Conservation (phyloP, 2,797 vertebrate species). For the Pseudochromis fuscus region DNA sequence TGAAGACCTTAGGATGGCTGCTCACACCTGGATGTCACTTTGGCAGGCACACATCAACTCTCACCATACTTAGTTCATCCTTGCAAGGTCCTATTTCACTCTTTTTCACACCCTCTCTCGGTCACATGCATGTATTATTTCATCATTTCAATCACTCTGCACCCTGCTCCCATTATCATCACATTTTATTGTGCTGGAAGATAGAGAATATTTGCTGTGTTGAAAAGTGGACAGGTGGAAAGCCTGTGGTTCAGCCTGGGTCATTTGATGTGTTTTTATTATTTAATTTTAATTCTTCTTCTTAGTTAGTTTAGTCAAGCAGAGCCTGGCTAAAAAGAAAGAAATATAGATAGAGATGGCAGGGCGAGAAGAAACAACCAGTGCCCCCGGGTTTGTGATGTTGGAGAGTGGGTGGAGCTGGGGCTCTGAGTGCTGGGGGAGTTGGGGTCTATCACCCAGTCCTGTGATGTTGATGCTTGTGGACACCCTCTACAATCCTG, state of each 20-base stretch:
- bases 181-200: not conserved
- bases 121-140: conserved; percentile 32
- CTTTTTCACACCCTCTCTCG: conserved; percentile 33
- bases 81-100: conserved; percentile 36
- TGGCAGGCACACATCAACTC: conserved; percentile 74
- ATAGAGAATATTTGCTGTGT: not conserved
- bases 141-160: conserved; percentile 24
- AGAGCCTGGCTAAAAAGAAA: conserved; percentile 17
- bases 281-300: not conserved
- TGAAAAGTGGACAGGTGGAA: conserved; percentile 13
- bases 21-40: conserved; percentile 77
- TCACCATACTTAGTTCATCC: conserved; percentile 43
- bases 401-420: conserved; percentile 49
- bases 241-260: not conserved
- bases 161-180: not conserved
- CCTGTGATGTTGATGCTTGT: conserved; percentile 79
- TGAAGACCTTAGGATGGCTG: conserved; percentile 56
- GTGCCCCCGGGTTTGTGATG: conserved; percentile 49
- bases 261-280: not conserved
- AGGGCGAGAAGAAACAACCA: conserved; percentile 29
- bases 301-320: not conserved
- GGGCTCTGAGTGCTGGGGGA: conserved; percentile 48
- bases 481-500: conserved; percentile 72
- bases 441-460: conserved; percentile 58
- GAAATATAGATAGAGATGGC: conserved; percentile 7